Base-by-base conservation (phyloP, 2,113 vertebrate genomes). In the Orycteropus afer region DNA sequence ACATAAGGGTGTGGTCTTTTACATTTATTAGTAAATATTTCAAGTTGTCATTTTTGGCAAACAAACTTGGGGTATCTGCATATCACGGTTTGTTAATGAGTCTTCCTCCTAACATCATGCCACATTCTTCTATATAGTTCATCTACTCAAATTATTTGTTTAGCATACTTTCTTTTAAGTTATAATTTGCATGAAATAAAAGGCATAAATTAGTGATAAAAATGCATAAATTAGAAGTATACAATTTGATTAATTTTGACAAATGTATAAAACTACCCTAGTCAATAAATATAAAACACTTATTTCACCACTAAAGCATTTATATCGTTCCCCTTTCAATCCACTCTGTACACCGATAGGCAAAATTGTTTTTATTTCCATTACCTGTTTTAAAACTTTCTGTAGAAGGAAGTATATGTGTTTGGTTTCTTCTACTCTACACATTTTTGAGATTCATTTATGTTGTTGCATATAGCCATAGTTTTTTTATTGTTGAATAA, bases 241-340 rank as follows among this genome's bases (percentile, higher is more conserved):
- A 5, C n/a, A n/a, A 15, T 79, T 90, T 82, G 37, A 73, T 47
- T 34, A 79, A 69, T 91, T 95, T 53, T 91, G 22, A 95, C 10
- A 77, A 57, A 25, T 82, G 17, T 84, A 27, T n/a, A 91, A 82
- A 55, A 45, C 40, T 53, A 59, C 7, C 32, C 8, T 32, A 45
- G 29, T 45, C 1, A 47, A 92, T 90, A 74, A 86, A 40, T 47
- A 25, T 17, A 37, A 47, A 95, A 45, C 32, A 42, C 76, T 90
- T n/a, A 78, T 63, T 37, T 15, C 18, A 45, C 20, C 17, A 84
- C n/a, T 23, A 15, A 89, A 92, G 18, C n/a, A n/a, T n/a, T 69
- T n/a, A 8, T 17, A 37, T 29, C 45, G 15, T 49, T n/a, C 81
- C 23, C 76, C 20, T 18, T 74, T 67, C 14, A 37, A 4, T 63